Conservation (phyloP, 2,113 vertebrate species). For the Martes martes region DNA sequence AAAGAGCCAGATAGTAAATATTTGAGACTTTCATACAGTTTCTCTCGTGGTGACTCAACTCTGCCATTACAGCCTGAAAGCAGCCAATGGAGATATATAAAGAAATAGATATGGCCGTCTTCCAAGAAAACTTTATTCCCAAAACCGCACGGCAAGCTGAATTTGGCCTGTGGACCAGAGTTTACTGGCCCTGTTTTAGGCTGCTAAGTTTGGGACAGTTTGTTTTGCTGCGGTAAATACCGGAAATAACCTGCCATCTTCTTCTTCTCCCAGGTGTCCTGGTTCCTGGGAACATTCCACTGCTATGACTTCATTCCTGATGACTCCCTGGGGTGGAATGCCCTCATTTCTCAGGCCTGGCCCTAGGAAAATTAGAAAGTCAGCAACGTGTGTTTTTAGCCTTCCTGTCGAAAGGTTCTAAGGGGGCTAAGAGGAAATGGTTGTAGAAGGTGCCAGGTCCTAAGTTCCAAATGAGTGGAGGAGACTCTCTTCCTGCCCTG, state of each 20-base stretch:
- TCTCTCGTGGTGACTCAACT: not conserved
- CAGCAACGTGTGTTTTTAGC: not conserved
- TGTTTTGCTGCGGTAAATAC: not conserved
- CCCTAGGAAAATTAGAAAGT: not conserved
- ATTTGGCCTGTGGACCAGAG: not conserved
- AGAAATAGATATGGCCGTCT: not conserved
- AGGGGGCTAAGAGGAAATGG: not conserved
- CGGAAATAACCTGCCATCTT: not conserved
- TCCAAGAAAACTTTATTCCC: not conserved
- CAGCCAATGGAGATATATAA: not conserved
- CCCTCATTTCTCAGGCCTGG: constrained; percentile 53
- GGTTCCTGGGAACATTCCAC: not conserved
- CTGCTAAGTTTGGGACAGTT: not conserved
- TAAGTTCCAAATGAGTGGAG: not conserved
- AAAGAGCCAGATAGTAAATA: not conserved
- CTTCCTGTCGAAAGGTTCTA: not conserved
- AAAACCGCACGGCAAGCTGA: not conserved
- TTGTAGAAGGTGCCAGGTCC: not conserved
- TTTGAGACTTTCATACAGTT: not conserved
- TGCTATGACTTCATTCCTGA: not conserved
- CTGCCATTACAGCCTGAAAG: not conserved
- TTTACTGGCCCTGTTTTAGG: not conserved
- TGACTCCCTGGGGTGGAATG: not conserved
- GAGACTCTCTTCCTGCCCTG: not conserved
- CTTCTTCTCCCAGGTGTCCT: not conserved